phyloP scores from a whole-genome alignment of 2,113 vertebrate genomes.

The Balaeniceps rex region DNA sequence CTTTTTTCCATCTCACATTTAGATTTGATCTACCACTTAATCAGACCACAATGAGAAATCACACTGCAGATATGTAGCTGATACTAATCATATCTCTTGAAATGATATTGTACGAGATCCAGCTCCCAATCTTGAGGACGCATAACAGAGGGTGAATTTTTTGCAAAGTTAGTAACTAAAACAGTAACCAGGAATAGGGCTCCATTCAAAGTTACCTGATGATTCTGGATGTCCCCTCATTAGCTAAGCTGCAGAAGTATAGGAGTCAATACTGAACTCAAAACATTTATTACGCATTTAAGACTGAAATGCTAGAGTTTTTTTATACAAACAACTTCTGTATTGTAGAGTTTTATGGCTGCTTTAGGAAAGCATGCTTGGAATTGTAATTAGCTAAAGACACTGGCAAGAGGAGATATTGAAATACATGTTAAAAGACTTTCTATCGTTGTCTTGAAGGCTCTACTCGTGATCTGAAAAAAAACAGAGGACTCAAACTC shows the following conservation, averaged over 20 bases:
- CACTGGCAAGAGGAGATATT: neutral
- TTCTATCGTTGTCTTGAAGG: neutral
- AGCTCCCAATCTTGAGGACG: neutral
- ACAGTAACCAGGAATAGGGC: neutral
- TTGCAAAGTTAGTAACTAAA: neutral
- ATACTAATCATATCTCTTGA: neutral
- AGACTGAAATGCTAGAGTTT: neutral
- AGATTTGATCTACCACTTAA: neutral
- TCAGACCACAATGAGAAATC: neutral
- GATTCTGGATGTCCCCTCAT: neutral
- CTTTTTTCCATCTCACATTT: neutral
- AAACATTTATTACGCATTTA: neutral
- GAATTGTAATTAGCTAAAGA: neutral
- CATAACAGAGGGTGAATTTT: neutral
- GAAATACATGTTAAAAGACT: neutral
- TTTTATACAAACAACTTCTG: neutral
- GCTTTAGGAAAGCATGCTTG: neutral
- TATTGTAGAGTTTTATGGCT: neutral
- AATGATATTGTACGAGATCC: neutral
- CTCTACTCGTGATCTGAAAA: neutral
- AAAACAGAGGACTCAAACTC: neutral
- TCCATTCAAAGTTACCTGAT: neutral
- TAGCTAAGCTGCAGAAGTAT: neutral
- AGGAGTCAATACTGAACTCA: neutral
- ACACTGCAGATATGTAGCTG: neutral